phyloP scores from a whole-genome alignment of 2,113 vertebrate genomes.

The Pachyramphus minor region DNA sequence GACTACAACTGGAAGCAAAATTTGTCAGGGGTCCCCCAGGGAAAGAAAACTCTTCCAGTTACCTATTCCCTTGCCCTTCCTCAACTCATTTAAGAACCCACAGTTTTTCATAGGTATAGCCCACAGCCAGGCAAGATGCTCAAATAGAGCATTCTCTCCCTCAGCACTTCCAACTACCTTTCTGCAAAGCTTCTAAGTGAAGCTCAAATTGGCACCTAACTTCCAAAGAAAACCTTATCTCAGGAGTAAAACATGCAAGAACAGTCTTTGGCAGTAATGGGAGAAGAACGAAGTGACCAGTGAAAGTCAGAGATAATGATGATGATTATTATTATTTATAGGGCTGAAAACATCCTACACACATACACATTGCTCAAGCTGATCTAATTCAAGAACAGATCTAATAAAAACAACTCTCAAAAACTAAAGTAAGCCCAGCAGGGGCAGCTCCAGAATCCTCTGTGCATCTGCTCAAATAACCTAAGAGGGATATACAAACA shows the following conservation, averaged over 20 bases:
- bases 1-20: background rate
- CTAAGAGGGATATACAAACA: background rate
- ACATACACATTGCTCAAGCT: background rate
- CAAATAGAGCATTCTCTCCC: background rate
- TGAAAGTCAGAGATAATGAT: background rate
- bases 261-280: background rate
- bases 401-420: background rate
- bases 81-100: background rate
- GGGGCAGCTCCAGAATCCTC: background rate
- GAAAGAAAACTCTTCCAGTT: constrained; percentile 15
- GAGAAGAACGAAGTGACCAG: background rate
- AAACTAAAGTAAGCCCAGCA: background rate
- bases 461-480: background rate
- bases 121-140: background rate
- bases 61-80: background rate
- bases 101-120: background rate
- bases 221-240: background rate
- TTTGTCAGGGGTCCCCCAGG: background rate
- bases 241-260: background rate
- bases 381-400: background rate
- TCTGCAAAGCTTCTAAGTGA: background rate
- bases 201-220: background rate
- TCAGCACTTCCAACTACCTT: background rate
- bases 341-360: background rate
- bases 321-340: background rate